phyloP scores from a whole-genome alignment of 1,140 invertebrate genomes.

The Copidosoma floridanum region DNA sequence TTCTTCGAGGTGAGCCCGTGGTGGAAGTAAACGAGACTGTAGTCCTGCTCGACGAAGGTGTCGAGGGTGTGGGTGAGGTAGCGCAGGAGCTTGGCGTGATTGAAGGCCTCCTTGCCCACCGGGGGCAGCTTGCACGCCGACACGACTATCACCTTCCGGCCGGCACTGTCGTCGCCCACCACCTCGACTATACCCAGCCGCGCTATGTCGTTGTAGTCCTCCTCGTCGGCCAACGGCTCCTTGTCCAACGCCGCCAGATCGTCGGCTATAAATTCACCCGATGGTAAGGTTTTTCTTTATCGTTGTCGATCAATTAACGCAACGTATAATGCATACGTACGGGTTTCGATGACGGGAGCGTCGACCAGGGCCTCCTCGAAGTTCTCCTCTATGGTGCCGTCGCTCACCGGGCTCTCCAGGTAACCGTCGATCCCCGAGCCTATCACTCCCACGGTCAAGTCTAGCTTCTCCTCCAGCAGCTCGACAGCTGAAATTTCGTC shows the following conservation, averaged over 20 bases:
- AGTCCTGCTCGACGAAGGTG: constrained; percentile 98
- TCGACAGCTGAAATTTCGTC: constrained; percentile 43
- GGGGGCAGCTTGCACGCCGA: constrained; percentile 92
- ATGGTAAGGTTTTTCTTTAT: too few species aligned
- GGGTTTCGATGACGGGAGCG: constrained; percentile 59
- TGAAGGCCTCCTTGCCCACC: constrained; percentile 70
- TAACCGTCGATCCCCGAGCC: constrained; percentile 56
- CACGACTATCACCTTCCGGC: constrained; percentile 92
- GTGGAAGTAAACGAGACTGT: constrained; percentile 99
- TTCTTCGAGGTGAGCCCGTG: constrained; percentile 95
- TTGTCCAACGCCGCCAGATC: constrained; percentile 52
- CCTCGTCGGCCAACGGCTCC: constrained; percentile 56
- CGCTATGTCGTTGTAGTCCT: constrained; percentile 74
- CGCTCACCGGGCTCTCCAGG: constrained; percentile 76
- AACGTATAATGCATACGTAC: constrained; percentile 39
- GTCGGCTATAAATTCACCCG: constrained; percentile 47
- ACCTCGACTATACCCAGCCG: constrained; percentile 85
- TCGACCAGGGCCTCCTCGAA: constrained; percentile 86
- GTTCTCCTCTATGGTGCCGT: constrained; percentile 89
- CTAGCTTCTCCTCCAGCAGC: constrained; percentile 61
- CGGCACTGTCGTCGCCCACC: constrained; percentile 85
- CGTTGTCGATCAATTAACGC: too few species aligned
- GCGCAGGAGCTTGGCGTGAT: constrained; percentile 79
- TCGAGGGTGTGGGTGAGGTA: constrained; percentile 94
- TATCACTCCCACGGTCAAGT: constrained; percentile 48